Percentiles rank a stretch among this genome's conserved stretches.
Evolutionary conservation across 2,113 vertebrate genomes (phyloP).

Genomic region (Archilochus colubris): DNA sequence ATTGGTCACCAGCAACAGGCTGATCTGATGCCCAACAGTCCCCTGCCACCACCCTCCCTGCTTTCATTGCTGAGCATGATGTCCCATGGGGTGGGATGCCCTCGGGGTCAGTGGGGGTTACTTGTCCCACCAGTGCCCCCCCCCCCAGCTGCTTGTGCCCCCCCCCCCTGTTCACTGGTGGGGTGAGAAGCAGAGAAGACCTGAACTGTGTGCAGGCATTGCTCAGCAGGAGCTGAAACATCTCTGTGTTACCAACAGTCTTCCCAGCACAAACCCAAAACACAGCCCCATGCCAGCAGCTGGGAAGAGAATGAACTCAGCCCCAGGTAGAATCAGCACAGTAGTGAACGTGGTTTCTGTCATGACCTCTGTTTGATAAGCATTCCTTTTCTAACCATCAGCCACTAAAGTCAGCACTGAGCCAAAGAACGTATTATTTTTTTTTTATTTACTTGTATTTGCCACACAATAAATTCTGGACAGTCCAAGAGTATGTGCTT

Average conservation of each 20-base stretch:
- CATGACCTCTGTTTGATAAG: neutral
- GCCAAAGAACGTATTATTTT: neutral
- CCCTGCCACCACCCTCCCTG: too few relatives aligned
- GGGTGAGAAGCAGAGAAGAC: neutral
- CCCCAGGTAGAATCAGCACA: neutral
- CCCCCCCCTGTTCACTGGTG: too few relatives aligned
- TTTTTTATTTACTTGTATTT: slow-evolving; percentile 41
- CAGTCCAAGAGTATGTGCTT: slow-evolving; percentile 34
- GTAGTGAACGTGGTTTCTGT: neutral
- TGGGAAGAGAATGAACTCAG: neutral
- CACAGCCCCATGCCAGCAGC: neutral
- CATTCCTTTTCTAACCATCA: neutral
- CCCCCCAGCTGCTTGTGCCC: too few relatives aligned
- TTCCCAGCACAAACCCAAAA: neutral
- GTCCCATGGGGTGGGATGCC: too few relatives aligned
- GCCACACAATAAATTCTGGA: slow-evolving; percentile 38
- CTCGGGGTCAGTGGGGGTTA: too few relatives aligned
- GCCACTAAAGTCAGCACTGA: neutral
- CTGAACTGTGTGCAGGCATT: neutral
- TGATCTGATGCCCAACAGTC: neutral
- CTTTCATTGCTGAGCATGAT: too few relatives aligned
- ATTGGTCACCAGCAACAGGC: fast-evolving
- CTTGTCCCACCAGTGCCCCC: too few relatives aligned
- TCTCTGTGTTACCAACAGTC: neutral
- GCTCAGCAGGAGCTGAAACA: neutral